These are phyloP conservation scores for Orius laevigatus DNA, from an alignment of 1,140 invertebrate species.

Conservation along the genomic window DNA sequence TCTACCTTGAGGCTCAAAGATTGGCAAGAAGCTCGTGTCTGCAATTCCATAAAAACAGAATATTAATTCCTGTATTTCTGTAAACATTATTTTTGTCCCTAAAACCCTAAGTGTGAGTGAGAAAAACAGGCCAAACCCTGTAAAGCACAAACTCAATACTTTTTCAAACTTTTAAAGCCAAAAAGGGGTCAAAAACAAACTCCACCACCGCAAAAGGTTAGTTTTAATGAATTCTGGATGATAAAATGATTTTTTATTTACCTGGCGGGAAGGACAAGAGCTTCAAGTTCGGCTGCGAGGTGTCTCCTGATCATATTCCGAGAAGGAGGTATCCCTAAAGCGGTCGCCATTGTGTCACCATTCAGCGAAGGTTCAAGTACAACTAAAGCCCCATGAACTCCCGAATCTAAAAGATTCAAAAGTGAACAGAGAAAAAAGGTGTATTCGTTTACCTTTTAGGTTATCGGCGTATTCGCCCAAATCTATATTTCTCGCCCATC, in stretches of 20 bases:
- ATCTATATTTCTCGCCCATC: constrained; percentile 85
- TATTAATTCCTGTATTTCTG: neutral
- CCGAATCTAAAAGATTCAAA: constrained; percentile 47
- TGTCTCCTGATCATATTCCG: constrained; percentile 86
- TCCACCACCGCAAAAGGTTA: neutral
- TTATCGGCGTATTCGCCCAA: constrained; percentile 85
- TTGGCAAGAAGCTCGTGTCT: constrained; percentile 17
- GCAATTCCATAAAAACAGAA: constrained; percentile 15
- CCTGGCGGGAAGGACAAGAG: constrained; percentile 79
- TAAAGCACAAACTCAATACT: too few species aligned
- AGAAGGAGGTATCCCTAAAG: constrained; percentile 77
- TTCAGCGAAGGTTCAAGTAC: constrained; percentile 85
- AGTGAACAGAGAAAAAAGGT: neutral
- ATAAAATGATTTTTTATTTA: constrained; percentile 24
- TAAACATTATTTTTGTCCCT: too few species aligned
- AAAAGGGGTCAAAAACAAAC: too few species aligned
- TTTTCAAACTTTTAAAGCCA: too few species aligned
- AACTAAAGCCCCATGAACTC: constrained; percentile 81
- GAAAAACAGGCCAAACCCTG: too few species aligned
- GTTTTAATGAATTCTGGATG: neutral
- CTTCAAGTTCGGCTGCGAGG: constrained; percentile 74
- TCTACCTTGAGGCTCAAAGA: constrained; percentile 17
- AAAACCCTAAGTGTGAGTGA: too few species aligned
- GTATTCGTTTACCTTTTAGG: constrained; percentile 52
- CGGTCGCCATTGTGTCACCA: constrained; percentile 84